A percentile compares a stretch with the other conserved stretches of the same genome.
phyloP scores from a whole-genome alignment of 2,888 invertebrate genomes.

The Tiliacea citrago region DNA sequence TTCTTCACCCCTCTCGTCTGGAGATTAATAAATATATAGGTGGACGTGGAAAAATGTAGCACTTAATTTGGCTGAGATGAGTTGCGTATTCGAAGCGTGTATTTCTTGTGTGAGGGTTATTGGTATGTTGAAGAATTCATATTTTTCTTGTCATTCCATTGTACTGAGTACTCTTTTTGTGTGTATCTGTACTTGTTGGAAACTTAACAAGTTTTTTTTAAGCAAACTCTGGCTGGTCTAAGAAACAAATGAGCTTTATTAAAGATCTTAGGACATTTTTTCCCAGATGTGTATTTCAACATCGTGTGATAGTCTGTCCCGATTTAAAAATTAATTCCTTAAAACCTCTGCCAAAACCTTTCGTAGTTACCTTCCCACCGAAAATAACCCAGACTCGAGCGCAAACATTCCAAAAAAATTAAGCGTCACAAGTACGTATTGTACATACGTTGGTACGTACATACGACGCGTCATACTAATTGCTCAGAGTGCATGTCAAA shows the following conservation, averaged over 20 bases:
- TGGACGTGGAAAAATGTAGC: constrained; percentile 89
- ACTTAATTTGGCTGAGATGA: constrained; percentile 87
- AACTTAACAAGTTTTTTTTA: not conserved
- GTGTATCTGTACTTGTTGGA: not conserved
- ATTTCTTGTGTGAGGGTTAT: constrained; percentile 72
- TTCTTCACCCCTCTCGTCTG: constrained; percentile 67
- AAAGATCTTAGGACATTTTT: not conserved
- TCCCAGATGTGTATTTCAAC: not conserved
- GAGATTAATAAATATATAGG: constrained; percentile 90
- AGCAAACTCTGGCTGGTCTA: too few species aligned
- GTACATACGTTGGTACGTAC: constrained; percentile 63
- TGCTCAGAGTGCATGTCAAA: constrained; percentile 90
- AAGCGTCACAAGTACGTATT: constrained; percentile 63
- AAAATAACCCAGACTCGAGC: constrained; percentile 47
- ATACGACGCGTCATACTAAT: constrained; percentile 86
- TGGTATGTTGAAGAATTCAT: constrained; percentile 62
- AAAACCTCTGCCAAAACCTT: constrained; percentile 11
- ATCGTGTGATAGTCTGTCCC: too few species aligned
- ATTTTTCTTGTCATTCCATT: constrained; percentile 61
- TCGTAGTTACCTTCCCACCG: constrained; percentile 22
- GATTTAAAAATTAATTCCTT: not conserved
- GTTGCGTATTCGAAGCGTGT: constrained; percentile 80
- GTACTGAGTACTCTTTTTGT: not conserved
- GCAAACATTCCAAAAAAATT: constrained; percentile 66
- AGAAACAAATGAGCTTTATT: not conserved